Conservation (phyloP, 2,113 vertebrate genomes). For the Oryzias melastigma region DNA sequence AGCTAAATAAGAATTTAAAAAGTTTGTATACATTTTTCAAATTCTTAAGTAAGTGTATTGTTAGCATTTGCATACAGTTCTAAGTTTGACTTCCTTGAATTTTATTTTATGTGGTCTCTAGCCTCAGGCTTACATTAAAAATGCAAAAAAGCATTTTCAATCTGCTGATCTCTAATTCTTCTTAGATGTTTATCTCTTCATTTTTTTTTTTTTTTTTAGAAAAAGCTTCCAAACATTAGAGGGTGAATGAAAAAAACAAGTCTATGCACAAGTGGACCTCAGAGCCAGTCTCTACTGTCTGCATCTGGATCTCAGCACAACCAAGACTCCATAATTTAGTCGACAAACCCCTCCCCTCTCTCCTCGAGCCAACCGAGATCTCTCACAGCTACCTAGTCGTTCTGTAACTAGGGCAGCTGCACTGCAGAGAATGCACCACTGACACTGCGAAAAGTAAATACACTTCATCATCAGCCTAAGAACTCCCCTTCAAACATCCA, state of each 20-base stretch:
- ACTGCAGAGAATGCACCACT: conserved; percentile 63
- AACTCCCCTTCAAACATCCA: not conserved
- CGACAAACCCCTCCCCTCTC: conserved; percentile 39
- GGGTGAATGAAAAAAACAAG: not conserved
- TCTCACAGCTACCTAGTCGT: conserved; percentile 47
- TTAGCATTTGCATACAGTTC: not conserved
- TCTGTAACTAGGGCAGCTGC: conserved; percentile 71
- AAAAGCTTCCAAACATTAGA: not conserved
- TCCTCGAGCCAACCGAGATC: conserved; percentile 41
- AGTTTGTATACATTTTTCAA: not conserved
- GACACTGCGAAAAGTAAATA: conserved; percentile 46
- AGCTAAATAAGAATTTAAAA: not conserved
- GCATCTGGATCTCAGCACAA: conserved; percentile 27
- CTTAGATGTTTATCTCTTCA: too few relatives aligned
- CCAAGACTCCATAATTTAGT: conserved; percentile 47
- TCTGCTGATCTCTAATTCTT: too few relatives aligned
- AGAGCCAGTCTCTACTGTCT: conserved; percentile 15
- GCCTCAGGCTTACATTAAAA: too few relatives aligned
- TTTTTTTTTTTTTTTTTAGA: conserved; percentile 2
- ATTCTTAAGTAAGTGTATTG: not conserved
- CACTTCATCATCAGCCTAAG: conserved; percentile 34
- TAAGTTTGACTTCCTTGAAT: too few relatives aligned
- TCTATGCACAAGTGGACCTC: conserved; percentile 2
- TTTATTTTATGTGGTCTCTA: too few relatives aligned
- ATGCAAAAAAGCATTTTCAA: too few relatives aligned